These are phyloP conservation scores for Drosophila diplacantha DNA, from an alignment of 2,888 invertebrate species.

Conservation along the genomic window DNA sequence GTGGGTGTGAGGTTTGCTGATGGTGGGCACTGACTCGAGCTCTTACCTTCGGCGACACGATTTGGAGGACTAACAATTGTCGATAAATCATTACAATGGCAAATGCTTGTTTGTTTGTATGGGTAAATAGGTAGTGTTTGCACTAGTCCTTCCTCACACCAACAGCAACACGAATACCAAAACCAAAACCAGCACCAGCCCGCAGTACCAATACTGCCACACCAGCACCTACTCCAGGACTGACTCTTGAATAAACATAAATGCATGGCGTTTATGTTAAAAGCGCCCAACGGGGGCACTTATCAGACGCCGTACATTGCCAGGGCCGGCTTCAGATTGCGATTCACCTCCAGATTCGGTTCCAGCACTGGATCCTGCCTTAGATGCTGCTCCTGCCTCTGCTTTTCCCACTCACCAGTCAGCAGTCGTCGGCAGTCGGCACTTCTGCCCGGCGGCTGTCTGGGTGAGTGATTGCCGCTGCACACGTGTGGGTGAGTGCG, in stretches of 20 bases:
- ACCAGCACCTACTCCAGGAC: slow-evolving; percentile 29
- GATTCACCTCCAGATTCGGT: slow-evolving; percentile 19
- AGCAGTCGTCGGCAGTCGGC: slow-evolving; percentile 3
- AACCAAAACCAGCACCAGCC: slow-evolving; percentile 1
- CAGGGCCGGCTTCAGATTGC: slow-evolving; percentile 17
- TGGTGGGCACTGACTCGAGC: slow-evolving; percentile 22
- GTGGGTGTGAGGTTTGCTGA: slow-evolving; percentile 20
- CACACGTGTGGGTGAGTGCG: slow-evolving; percentile 35
- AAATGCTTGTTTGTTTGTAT: slow-evolving; percentile 45
- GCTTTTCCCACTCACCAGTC: not conserved
- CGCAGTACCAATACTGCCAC: not conserved
- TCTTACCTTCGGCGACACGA: slow-evolving; percentile 53
- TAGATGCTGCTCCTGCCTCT: not conserved
- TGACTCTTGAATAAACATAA: slow-evolving; percentile 69
- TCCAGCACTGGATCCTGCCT: not conserved
- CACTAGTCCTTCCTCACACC: slow-evolving; percentile 28
- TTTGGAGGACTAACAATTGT: slow-evolving; percentile 53
- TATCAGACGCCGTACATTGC: slow-evolving; percentile 43
- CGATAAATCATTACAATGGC: slow-evolving; percentile 68
- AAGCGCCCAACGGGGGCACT: slow-evolving; percentile 65
- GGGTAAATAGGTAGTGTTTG: slow-evolving; percentile 44
- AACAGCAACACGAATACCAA: slow-evolving; percentile 13
- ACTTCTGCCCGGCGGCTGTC: slow-evolving; percentile 26
- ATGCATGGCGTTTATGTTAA: slow-evolving; percentile 63
- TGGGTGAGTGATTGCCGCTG: slow-evolving; percentile 61